Evolutionary conservation across 2,888 invertebrate species (phyloP).

Genomic region (Melieria picta): DNA sequence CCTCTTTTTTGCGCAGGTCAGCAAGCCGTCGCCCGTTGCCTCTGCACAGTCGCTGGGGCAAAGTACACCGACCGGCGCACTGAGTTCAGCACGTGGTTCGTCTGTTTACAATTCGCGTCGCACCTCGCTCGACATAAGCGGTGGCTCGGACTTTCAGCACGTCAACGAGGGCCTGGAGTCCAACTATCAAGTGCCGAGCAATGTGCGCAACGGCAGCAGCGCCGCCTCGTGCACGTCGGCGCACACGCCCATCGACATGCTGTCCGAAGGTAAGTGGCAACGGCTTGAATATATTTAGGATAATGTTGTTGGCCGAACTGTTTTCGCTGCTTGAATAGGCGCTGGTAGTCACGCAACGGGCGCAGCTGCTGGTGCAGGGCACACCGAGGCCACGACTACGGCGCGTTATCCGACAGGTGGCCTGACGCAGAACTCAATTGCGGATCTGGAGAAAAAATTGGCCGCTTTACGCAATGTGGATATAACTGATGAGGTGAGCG

Average conservation of each 20-base stretch:
- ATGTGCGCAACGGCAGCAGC: constrained; percentile 32
- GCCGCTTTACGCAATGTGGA: constrained; percentile 67
- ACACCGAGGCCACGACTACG: background rate
- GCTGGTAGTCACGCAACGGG: constrained; percentile 31
- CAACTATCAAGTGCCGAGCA: constrained; percentile 34
- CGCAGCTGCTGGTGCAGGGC: constrained; percentile 23
- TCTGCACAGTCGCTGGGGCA: constrained; percentile 52
- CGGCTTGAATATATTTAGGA: constrained; percentile 49
- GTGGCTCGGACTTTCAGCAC: constrained; percentile 57
- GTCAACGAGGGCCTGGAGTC: constrained; percentile 52
- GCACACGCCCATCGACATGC: constrained; percentile 45
- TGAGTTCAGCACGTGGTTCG: constrained; percentile 57
- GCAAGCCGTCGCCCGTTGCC: constrained; percentile 9
- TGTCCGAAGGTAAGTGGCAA: constrained; percentile 39
- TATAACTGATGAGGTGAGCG: constrained; percentile 52
- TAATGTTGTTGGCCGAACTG: constrained; percentile 9
- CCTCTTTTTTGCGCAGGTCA: constrained; percentile 10
- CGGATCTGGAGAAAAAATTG: constrained; percentile 71
- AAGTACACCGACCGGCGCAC: constrained; percentile 55
- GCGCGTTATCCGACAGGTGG: constrained; percentile 43
- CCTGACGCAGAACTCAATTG: constrained; percentile 62
- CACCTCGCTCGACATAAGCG: constrained; percentile 62
- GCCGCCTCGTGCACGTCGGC: constrained; percentile 42
- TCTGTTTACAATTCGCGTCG: constrained; percentile 64
- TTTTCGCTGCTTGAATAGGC: background rate